Base-by-base conservation (phyloP, 2,113 vertebrate genomes). In the Scopus umbretta region DNA sequence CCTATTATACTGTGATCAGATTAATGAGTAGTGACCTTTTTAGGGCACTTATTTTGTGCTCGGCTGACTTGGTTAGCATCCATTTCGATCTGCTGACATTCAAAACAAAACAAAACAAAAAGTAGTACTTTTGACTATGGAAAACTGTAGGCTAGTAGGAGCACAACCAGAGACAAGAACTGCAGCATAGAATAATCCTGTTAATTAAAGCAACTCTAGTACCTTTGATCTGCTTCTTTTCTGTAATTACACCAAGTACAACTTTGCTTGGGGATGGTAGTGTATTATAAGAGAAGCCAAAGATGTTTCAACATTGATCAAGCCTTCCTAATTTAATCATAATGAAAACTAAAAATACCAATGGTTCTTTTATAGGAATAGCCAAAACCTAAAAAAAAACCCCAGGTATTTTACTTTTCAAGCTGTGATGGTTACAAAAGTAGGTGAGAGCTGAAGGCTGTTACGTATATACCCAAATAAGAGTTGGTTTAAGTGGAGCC, bases 151-250 rank as follows among this genome's bases (percentile, higher is more conserved):
- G 63, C 29, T 82, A 50, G 23, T 29, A 80, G 42, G 29, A 82
- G n/a, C 34, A 65, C 18, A 70, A 16, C 26, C 30, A 49, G 55
- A 80, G 58, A 50, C n/a, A n/a, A n/a, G 63, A 70, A 63, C n/a
- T 92, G 21, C n/a, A 91, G 34, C 70, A 80, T 36, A 84, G 68
- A 75, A 50, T 92, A 80, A 86, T 92, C 55, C 76, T 96, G 23
- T 84, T 96, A 80, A 92, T 97, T 96, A 80, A 90, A 94, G 38
- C 19, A 73, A 12, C 55, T 84, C 32, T 43, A 43, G 18, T 86
- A 80, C n/a, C 16, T 89, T 92, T 87, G 74, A 72, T 62, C 68
- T 68, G 19, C 32, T 87, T n/a, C 53, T 85, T 32, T 72, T 80
- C 79, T 94, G 17, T 93, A 85, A 68, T 93, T 93, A 78, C 29